Percentiles rank a stretch among this genome's conserved stretches.
Evolutionary conservation across 2,888 invertebrate species (phyloP).

Genomic region (Tholera decimalis): DNA sequence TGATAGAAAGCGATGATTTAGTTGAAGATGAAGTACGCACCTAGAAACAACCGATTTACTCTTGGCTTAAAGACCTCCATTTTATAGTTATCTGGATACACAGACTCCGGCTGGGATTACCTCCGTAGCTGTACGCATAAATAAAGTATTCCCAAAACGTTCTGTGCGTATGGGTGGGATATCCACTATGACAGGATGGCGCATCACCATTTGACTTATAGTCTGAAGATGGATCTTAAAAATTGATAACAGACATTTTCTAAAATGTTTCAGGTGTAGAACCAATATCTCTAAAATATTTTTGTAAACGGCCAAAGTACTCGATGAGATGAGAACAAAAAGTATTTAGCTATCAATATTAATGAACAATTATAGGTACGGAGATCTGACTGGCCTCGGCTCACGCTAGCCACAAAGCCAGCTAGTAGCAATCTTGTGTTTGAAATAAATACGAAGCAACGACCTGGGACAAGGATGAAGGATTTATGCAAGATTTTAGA

Average conservation of each 20-base stretch:
- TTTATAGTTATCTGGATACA: no score
- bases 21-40: no score
- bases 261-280: neutral
- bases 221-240: neutral
- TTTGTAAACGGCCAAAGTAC: conserved; percentile 23
- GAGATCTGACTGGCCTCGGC: conserved; percentile 62
- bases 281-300: conserved; percentile 16
- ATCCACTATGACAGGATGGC: no score
- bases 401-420: conserved; percentile 66
- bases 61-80: no score
- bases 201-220: no score
- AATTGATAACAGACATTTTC: neutral
- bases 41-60: no score
- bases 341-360: conserved; percentile 64
- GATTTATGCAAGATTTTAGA: conserved; percentile 9
- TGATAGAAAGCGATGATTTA: no score
- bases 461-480: conserved; percentile 59
- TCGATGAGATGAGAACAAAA: conserved; percentile 58
- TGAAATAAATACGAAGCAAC: conserved; percentile 62
- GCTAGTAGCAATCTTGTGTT: conserved; percentile 46
- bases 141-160: no score
- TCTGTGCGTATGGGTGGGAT: no score
- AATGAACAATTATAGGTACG: conserved; percentile 65
- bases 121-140: no score
- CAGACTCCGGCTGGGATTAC: no score